Conservation (phyloP, 2,888 invertebrate species). For the Craniophora ligustri region DNA sequence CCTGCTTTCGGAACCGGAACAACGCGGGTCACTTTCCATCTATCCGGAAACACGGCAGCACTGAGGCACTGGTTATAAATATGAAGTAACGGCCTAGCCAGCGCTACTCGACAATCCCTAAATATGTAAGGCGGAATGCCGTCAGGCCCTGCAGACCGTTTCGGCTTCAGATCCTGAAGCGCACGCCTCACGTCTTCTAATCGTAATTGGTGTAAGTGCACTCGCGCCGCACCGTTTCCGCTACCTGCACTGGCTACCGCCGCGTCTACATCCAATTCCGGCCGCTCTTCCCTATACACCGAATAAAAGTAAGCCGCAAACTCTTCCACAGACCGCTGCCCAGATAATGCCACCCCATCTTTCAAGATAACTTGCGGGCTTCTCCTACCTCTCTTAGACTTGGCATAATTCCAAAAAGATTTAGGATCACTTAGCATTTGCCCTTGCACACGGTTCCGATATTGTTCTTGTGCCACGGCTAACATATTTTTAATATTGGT, state of each 20-base stretch:
- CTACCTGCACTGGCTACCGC: not conserved
- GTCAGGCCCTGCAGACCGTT: slow-evolving; percentile 5
- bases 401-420: slow-evolving; percentile 9
- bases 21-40: too few species aligned
- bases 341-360: not conserved
- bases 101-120: slow-evolving; percentile 5
- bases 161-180: slow-evolving; percentile 3
- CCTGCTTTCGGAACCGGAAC: too few species aligned
- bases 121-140: slow-evolving; percentile 11
- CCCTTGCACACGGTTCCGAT: not conserved
- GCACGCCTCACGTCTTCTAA: not conserved
- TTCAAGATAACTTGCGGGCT: not conserved
- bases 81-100: slow-evolving; percentile 1
- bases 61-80: slow-evolving; percentile 1
- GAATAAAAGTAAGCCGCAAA: slow-evolving; percentile 13
- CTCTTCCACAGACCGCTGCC: not conserved
- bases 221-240: slow-evolving; percentile 3
- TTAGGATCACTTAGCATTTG: slow-evolving; percentile 3
- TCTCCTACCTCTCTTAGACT: slow-evolving; percentile 7
- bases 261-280: not conserved
- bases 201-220: slow-evolving; percentile 2
- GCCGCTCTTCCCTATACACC: not conserved
- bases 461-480: not conserved
- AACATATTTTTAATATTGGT: slow-evolving; percentile 4
- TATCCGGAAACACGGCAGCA: slow-evolving; percentile 6